phyloP scores from a whole-genome alignment of 2,888 invertebrate genomes.

The Ichneumoninae sp. region DNA sequence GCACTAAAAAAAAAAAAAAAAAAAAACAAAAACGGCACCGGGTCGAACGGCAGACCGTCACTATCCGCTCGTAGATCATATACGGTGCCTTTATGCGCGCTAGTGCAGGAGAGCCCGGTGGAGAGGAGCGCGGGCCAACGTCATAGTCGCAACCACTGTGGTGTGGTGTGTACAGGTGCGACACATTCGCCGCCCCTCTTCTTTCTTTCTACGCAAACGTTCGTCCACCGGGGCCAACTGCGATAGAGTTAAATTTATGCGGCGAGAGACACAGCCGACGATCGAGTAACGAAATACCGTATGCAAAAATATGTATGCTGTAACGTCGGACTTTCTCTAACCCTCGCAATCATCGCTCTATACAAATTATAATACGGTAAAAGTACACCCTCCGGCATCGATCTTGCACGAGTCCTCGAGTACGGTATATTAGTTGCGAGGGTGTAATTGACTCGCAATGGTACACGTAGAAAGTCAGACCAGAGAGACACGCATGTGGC shows the following conservation, averaged over 20 bases:
- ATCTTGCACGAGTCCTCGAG: not conserved
- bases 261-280: constrained; percentile 17
- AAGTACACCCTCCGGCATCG: not conserved
- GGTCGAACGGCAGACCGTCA: constrained; percentile 54
- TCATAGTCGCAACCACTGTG: constrained; percentile 42
- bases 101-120: constrained; percentile 17
- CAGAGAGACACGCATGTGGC: constrained; percentile 48
- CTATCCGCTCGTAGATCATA: constrained; percentile 41
- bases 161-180: constrained; percentile 59
- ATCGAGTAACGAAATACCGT: constrained; percentile 6
- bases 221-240: constrained; percentile 48
- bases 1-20: constrained; percentile 22
- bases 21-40: constrained; percentile 34
- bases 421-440: constrained; percentile 19
- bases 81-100: constrained; percentile 3
- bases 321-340: not conserved
- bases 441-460: constrained; percentile 30
- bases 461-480: not conserved
- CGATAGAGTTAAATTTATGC: constrained; percentile 63
- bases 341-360: not conserved
- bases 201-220: constrained; percentile 16
- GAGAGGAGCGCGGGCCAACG: constrained; percentile 41
- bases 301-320: constrained; percentile 7
- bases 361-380: not conserved
- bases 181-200: constrained; percentile 44